Base-by-base conservation (phyloP, 2,113 vertebrate species). In the Alouatta palliata region DNA sequence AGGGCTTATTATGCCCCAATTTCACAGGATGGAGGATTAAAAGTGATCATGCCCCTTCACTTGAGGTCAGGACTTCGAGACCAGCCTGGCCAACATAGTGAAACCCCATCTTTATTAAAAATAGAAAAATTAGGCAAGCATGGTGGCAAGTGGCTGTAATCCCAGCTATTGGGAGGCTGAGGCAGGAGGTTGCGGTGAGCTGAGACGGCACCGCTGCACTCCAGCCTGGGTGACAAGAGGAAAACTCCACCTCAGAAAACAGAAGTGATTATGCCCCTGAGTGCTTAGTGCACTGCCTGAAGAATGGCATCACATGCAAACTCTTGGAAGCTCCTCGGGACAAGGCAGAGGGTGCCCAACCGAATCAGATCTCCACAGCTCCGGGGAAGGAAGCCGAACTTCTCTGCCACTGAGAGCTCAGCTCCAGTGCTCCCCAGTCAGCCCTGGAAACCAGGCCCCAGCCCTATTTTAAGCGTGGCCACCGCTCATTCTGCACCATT, bases 401-500 rank as follows among this genome's bases (percentile, higher is more conserved):
- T n/a, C 81, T 21, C 68, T 12, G 32, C 68, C 17, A 1, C 32
- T 9, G 19, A 61, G 13, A n/a, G 9, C 30, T 32, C 11, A 37
- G 64, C 37, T 71, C 47, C 21, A 3, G 1, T 0, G 3, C 27
- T 52, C 73, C 49, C 86, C 16, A 21, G 12, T 37, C 37, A 76
- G 93, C 80, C 32, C 27, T 77, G 86, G 77, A 87, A 61, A 35
- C 61, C 71, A 32, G 64, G 82, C n/a, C 35, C 37, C 6, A 6
- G 54, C 16, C 83, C 73, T 61, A 11, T 94, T 70, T 89, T n/a
- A 61, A 79, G 47, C 0, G 2, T 37, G 40, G 84, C 56, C 91
- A 16, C 73, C 6, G 66, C 35, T 96, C 90, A 45, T 82, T 89
- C 95, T 95, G 92, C 58, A 87, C 87, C 54, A 10, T 96, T 97